Base-by-base conservation (phyloP, 2,888 invertebrate genomes). In the Drosophila pseudotakahashii region DNA sequence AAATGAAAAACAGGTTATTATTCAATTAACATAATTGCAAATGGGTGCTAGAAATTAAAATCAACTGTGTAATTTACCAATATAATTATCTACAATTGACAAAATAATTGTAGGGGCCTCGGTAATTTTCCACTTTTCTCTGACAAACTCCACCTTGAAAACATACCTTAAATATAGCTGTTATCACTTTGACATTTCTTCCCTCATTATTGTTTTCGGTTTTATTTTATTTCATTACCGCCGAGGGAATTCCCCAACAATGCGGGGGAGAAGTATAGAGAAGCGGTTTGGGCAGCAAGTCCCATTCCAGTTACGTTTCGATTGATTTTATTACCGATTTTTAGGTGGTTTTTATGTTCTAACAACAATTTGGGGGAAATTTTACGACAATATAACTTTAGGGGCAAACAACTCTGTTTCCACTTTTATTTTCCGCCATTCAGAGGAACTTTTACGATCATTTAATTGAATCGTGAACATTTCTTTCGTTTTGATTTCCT, bases 331-430 rank as follows among this genome's bases (percentile, higher is more conserved):
- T 82, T 76, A 73, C 72, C 76, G 30, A 69, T 69, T 88, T 79
- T 88, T 81, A 85, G 81, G 82, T 88, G 89, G 78, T 88, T 89
- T 88, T 89, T 88, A 88, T 87, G 88, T 77, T 77, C 79, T 79
- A 83, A 78, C 85, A 81, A 72, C 81, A 86, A 80, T 86, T 86
- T 73, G 76, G 60, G 59, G 57, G 59, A 68, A 50, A 57, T 76
- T 87, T 88, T 70, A 88, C 76, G 88, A 79, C 73, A 70, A 60
- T 66, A 68, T 50, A 60, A 63, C 59, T 60, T 75, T 66, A 41
- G 39, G 37, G 51, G 51, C 54, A 55, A 74, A 61, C 71, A 61
- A 47, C 77, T 67, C 55, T 64, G 54, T 67, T 67, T 32, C 48
- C 47, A 52, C 62, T 73, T 73, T 75, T 41, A 45, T 71, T 69